Conservation (phyloP, 2,888 invertebrate genomes). For the Calameuta filiformis region DNA sequence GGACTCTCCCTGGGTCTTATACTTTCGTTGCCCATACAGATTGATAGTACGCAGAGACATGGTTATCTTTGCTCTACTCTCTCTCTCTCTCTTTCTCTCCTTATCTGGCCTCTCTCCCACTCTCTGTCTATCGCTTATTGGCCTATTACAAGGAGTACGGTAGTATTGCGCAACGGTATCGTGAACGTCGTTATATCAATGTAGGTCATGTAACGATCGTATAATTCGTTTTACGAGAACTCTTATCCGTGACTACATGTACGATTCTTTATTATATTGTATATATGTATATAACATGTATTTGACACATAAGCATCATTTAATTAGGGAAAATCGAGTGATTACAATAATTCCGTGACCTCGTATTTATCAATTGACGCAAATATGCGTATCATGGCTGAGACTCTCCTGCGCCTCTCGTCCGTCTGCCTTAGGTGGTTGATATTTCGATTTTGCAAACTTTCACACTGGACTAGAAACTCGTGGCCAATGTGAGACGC, state of each 20-base stretch:
- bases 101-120: not conserved
- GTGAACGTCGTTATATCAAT: not conserved
- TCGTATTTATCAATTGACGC: too few species aligned
- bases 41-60: not conserved
- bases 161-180: not conserved
- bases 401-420: not conserved
- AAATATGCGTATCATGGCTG: too few species aligned
- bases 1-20: slow-evolving; percentile 6
- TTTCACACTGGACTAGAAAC: not conserved
- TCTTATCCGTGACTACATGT: not conserved
- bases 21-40: slow-evolving; percentile 3
- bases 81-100: slow-evolving; percentile 8
- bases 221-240: not conserved
- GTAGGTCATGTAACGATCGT: not conserved
- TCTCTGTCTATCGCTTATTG: slow-evolving; percentile 1
- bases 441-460: not conserved
- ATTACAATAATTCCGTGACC: too few species aligned
- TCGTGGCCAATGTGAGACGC: not conserved
- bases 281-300: not conserved
- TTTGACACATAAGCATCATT: not conserved
- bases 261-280: not conserved
- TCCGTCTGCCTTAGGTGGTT: not conserved
- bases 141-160: not conserved
- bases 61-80: slow-evolving; percentile 15
- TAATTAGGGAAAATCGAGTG: not conserved